Conservation (phyloP, 2,888 invertebrate species). For the Fragum sueziense region DNA sequence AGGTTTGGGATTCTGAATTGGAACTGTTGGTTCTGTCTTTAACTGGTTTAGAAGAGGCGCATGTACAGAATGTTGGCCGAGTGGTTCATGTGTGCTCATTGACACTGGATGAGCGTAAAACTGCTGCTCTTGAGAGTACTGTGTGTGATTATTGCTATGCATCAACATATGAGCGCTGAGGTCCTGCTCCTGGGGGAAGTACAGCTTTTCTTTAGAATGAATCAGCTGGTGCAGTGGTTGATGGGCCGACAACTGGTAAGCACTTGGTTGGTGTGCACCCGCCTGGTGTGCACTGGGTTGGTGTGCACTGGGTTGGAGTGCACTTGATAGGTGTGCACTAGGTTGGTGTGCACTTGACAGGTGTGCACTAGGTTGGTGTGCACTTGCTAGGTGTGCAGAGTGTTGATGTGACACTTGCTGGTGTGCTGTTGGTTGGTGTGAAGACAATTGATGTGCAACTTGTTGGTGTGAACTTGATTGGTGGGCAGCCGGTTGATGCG, state of each 20-base stretch:
- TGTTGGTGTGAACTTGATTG: too few species aligned
- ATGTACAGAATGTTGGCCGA: not conserved
- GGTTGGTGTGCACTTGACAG: not conserved
- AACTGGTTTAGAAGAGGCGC: not conserved
- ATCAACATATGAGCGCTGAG: constrained; percentile 18
- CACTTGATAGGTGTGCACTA: not conserved
- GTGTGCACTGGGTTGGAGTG: not conserved
- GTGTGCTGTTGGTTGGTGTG: constrained; percentile 4
- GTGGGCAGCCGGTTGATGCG: too few species aligned
- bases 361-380: not conserved
- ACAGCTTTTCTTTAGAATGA: constrained; percentile 5
- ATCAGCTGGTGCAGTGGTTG: constrained; percentile 15
- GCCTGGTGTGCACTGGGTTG: not conserved
- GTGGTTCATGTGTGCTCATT: not conserved
- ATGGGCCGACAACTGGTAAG: not conserved
- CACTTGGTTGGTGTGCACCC: not conserved
- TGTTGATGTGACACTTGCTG: too few species aligned
- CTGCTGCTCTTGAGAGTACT: constrained; percentile 11
- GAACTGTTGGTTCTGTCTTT: not conserved
- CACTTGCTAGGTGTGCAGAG: not conserved
- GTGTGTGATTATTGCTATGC: constrained; percentile 1
- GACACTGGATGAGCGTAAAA: not conserved
- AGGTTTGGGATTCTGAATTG: not conserved
- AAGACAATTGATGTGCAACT: too few species aligned
- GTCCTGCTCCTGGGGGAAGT: constrained; percentile 13